Base-by-base conservation (phyloP, 1,140 invertebrate species). In the Drosophila ercepeae region DNA sequence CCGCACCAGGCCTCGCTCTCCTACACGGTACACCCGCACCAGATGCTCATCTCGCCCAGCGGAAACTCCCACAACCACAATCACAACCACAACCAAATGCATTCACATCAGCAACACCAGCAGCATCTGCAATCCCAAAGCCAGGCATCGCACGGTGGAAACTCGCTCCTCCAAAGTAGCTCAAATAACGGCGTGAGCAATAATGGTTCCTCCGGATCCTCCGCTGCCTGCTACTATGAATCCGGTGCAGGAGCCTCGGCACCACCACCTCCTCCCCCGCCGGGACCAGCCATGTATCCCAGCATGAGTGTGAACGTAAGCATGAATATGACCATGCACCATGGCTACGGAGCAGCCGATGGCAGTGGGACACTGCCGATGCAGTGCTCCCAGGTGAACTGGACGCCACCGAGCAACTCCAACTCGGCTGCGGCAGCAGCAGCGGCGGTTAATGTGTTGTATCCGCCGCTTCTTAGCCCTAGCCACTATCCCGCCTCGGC, bases 291-390 rank as follows among this genome's bases (percentile, higher is more conserved):
- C 13, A 93, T 95, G 72, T 97, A 97, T 91, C 96, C 96, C 13
- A 95, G 95, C 65, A 98, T 99, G 97, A 97, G 96, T 79, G 97
- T 98, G 58, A 99, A 98, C 89, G 97, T 98, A 0, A 98, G 97
- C 55, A 98, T 98, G 97, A 98, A 98, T 91, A 98, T 98, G 97
- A 98, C 97, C 14, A 98, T 98, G 95, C 96, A 96, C 91, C 96
- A 96, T 27, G 96, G 96, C 49, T 96, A 95, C 81, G 94, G 94
- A 13, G 92, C 69, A 3, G 92, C 94, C 0, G 92, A 93, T 32
- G 89, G 86, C 90, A 91, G 89, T 89, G 77, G 74, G 92, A 9
- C 39, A 14, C 83, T 94, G 90, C 91, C 91, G 21, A 92, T 91
- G 89, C 93, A 91, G 78, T 95, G 94, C 92, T 95, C 93, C 44